phyloP scores from a whole-genome alignment of 1,140 invertebrate genomes.

The Phocides pigmalion region DNA sequence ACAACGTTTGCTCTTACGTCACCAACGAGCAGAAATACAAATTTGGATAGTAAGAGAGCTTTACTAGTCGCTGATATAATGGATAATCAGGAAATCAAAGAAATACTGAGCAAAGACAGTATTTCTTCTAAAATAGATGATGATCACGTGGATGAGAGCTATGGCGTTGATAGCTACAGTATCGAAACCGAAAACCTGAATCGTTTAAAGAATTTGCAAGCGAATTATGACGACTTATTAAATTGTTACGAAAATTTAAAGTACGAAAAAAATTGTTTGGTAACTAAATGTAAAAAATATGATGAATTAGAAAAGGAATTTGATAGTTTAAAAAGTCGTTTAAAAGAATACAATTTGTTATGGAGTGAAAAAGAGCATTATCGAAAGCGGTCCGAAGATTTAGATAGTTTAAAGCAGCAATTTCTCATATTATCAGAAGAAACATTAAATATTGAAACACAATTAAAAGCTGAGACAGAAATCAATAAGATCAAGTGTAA shows the following conservation, averaged over 20 bases:
- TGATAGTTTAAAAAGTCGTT: constrained; percentile 52
- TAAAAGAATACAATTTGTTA: constrained; percentile 66
- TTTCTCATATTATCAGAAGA: constrained; percentile 68
- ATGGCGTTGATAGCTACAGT: constrained; percentile 46
- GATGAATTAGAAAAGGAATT: constrained; percentile 65
- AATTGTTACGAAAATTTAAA: constrained; percentile 69
- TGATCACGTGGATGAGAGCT: constrained; percentile 45
- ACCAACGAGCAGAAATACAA: constrained; percentile 43
- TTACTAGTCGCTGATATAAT: constrained; percentile 75
- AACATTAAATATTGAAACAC: constrained; percentile 64
- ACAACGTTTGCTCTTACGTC: constrained; percentile 55
- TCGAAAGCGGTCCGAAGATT: constrained; percentile 62
- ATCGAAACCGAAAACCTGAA: constrained; percentile 64
- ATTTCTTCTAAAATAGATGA: constrained; percentile 39
- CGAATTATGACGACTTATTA: constrained; percentile 67
- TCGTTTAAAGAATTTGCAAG: constrained; percentile 69
- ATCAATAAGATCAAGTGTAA: constrained; percentile 65
- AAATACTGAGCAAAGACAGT: constrained; percentile 64
- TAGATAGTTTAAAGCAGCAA: constrained; percentile 69
- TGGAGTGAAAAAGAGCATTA: constrained; percentile 75
- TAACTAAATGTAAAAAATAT: constrained; percentile 61
- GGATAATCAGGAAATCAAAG: constrained; percentile 73
- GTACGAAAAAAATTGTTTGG: constrained; percentile 62
- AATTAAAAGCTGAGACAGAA: constrained; percentile 68
- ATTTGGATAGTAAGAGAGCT: constrained; percentile 65